A percentile compares a stretch with the other conserved stretches of the same genome.
phyloP scores from a whole-genome alignment of 2,888 invertebrate species.

The Pseudoips prasinana region DNA sequence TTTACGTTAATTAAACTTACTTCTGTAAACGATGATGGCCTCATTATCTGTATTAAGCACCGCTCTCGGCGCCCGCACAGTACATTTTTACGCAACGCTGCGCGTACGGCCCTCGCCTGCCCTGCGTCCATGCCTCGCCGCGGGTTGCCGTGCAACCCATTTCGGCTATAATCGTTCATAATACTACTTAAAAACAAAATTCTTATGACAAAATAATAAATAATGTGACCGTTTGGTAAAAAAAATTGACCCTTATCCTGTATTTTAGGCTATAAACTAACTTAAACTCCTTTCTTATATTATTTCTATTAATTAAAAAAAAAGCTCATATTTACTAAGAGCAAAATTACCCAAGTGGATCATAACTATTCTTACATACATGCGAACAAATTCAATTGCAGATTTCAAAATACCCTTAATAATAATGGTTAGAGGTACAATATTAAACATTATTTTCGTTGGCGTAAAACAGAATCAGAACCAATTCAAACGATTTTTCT shows the following conservation, averaged over 20 bases:
- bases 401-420: too few relatives aligned
- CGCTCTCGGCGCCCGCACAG: constrained; percentile 41
- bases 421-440: too few relatives aligned
- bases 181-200: constrained; percentile 22
- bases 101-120: constrained; percentile 29
- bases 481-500: too few relatives aligned
- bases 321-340: too few relatives aligned
- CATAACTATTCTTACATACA: too few relatives aligned
- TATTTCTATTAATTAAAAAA: too few relatives aligned
- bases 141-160: constrained; percentile 39
- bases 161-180: constrained; percentile 26
- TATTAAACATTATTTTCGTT: too few relatives aligned
- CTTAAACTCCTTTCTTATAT: too few relatives aligned
- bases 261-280: too few relatives aligned
- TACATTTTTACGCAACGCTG: constrained; percentile 63
- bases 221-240: constrained; percentile 18
- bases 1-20: constrained; percentile 81
- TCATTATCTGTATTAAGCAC: constrained; percentile 68
- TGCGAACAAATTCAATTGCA: too few relatives aligned
- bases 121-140: constrained; percentile 8
- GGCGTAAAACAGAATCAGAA: too few relatives aligned
- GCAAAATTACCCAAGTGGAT: too few relatives aligned
- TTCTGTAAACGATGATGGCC: constrained; percentile 76
- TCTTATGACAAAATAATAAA: constrained; percentile 17
- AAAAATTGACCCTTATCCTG: constrained; percentile 2